phyloP scores from a whole-genome alignment of 2,888 invertebrate species.

The Molorchus minor region DNA sequence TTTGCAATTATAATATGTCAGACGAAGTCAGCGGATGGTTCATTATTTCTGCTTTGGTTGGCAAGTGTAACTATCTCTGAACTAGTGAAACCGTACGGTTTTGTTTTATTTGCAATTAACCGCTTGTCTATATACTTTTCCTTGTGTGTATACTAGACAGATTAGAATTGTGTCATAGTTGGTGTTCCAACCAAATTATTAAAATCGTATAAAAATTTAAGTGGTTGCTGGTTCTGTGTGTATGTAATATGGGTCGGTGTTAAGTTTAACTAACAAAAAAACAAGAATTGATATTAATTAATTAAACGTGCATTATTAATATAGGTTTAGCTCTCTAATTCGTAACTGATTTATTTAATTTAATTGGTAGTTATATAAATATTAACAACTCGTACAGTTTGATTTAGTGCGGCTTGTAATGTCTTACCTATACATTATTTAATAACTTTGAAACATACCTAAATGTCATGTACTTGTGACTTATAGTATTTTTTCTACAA shows the following conservation, averaged over 20 bases:
- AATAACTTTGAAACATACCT: too few relatives aligned
- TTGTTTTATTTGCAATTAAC: conserved; percentile 22
- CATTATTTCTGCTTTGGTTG: conserved; percentile 54
- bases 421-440: too few relatives aligned
- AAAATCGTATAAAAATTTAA: neutral
- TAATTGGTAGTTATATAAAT: conserved; percentile 4
- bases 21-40: conserved; percentile 18
- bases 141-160: conserved; percentile 1
- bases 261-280: too few relatives aligned
- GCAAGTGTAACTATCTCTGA: conserved; percentile 57
- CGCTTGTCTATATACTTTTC: conserved; percentile 8
- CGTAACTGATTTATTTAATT: neutral
- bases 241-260: too few relatives aligned
- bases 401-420: neutral
- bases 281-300: too few relatives aligned
- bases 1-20: conserved; percentile 30
- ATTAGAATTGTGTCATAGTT: conserved; percentile 11
- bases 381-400: neutral
- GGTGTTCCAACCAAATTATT: neutral
- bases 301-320: too few relatives aligned
- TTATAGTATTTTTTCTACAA: too few relatives aligned
- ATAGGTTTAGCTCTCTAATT: neutral
- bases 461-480: too few relatives aligned
- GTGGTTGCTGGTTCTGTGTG: too few relatives aligned
- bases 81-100: conserved; percentile 42